phyloP scores from a whole-genome alignment of 2,888 invertebrate species.

The Metallyticus violacea region DNA sequence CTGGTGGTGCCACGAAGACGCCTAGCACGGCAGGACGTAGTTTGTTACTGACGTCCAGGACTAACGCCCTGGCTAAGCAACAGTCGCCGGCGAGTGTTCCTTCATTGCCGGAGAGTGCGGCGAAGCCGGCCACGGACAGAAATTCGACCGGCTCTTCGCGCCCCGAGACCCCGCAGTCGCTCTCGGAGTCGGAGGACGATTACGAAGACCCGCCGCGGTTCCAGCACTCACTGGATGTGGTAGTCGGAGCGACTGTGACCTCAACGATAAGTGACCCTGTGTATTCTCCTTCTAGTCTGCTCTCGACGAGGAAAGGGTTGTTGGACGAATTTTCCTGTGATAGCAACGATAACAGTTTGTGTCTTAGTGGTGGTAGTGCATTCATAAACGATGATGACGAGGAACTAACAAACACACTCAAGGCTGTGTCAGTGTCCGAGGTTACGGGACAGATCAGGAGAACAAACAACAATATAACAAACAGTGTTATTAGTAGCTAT shows the following conservation, averaged over 20 bases:
- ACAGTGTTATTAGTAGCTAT: not conserved
- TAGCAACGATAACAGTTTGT: not conserved
- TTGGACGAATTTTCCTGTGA: not conserved
- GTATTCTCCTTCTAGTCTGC: not conserved
- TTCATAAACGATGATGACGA: conserved; percentile 2
- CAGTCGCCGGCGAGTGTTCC: too few relatives aligned
- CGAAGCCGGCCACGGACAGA: too few relatives aligned
- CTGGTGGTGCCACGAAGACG: too few relatives aligned
- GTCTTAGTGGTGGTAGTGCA: not conserved
- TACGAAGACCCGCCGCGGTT: conserved; percentile 12
- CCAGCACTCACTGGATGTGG: conserved; percentile 18
- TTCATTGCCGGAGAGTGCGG: not conserved
- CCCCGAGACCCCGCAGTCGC: conserved; percentile 44
- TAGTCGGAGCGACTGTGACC: not conserved
- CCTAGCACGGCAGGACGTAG: not conserved
- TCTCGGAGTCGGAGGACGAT: conserved; percentile 42
- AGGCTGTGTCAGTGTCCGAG: conserved; percentile 41
- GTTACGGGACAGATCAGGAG: conserved; percentile 42
- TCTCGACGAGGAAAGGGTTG: not conserved
- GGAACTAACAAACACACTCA: not conserved
- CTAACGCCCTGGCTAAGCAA: too few relatives aligned
- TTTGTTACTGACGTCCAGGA: not conserved
- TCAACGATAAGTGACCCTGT: not conserved
- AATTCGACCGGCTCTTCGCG: conserved; percentile 42
- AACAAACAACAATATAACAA: not conserved